Evolutionary conservation across 2,888 invertebrate genomes (phyloP), one percentile per base, ranked within the genome.

Genomic region (Drosophila subsilvestris): DNA sequence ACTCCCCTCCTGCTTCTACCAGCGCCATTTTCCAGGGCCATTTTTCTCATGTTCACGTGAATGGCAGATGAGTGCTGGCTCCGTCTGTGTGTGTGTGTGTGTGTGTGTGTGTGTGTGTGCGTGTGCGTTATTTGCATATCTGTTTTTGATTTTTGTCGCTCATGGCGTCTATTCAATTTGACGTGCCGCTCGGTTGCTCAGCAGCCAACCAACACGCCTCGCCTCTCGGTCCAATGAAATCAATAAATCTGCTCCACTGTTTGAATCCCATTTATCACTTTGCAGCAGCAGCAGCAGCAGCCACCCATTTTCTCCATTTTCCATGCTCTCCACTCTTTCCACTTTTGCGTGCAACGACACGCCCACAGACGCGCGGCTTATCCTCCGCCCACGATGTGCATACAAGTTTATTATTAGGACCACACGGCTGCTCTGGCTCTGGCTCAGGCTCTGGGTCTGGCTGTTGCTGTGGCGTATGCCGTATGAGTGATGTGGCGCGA

Each of bases 201-300:
- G 49, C 49, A 47, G 50, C 53, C 18, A 37, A 37, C 37, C 37
- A 37, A 32, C 47, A 17, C 62, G 42, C 51, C 43, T 50, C 44
- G 67, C 59, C 25, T 59, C 29, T 18, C 51, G 17, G 63, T 62
- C 68, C 63, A 69, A 74, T 75, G 83, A 87, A 86, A 86, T 86
- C 86, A 86, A 86, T 86, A 86, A 86, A 86, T 88, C 88, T 86
- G 86, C 86, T 84, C 74, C 80, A 76, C 81, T 76, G 75, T 88
- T 84, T 86, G 76, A 86, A 88, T 86, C 84, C 86, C 86, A 86
- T 86, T 87, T 86, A 87, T 87, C 85, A 86, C 83, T 86, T 86
- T 86, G 67, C 78, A 60, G 76, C 43, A 1, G 51, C n/a, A 44
- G 44, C 44, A 3, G 12, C 9, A 56, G 6, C 29, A 14, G 53